These are phyloP conservation scores for Hippopotamus amphibius DNA, from an alignment of 2,113 vertebrate genomes.

Conservation along the genomic window DNA sequence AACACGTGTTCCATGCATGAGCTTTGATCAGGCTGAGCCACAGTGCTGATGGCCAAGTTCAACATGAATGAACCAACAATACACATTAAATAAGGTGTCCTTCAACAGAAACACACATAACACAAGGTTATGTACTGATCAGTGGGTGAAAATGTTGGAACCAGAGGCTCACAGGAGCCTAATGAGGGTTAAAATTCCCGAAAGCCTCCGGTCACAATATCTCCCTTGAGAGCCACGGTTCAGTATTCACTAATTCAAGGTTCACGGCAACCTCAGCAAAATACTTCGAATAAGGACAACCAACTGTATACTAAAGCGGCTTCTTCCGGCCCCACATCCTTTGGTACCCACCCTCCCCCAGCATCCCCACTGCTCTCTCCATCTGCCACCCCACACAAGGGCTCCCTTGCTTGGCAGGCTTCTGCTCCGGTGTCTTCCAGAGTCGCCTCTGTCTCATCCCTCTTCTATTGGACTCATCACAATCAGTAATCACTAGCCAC, in stretches of 20 bases:
- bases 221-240: not conserved
- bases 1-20: too few species aligned
- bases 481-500: not conserved
- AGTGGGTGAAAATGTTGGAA: not conserved
- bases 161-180: not conserved
- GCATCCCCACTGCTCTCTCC: not conserved
- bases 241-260: not conserved
- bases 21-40: not conserved
- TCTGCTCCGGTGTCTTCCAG: not conserved
- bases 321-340: not conserved
- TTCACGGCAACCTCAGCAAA: not conserved
- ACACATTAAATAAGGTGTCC: too few species aligned
- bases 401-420: not conserved
- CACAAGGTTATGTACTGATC: not conserved
- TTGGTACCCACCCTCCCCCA: not conserved
- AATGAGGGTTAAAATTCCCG: not conserved
- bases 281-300: rapidly evolving
- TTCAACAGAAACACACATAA: not conserved
- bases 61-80: not conserved
- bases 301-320: not conserved
- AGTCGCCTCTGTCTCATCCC: rapidly evolving
- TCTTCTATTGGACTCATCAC: too few species aligned
- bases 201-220: not conserved
- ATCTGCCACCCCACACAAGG: not conserved
- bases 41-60: not conserved